phyloP scores from a whole-genome alignment of 2,888 invertebrate species.

The Tipula lateralis region DNA sequence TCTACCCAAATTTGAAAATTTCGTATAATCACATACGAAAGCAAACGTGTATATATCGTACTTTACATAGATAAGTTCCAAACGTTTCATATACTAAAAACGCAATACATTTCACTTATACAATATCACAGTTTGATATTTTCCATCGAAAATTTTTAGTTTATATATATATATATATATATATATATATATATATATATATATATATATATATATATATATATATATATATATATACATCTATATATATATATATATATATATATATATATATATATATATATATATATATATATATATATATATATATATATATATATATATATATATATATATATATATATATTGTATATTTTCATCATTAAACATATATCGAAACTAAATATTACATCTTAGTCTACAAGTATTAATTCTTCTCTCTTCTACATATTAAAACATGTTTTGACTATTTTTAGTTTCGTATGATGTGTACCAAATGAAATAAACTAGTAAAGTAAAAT shows the following conservation, averaged over 20 bases:
- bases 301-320: too few species aligned
- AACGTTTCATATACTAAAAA: not conserved
- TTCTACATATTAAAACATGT: not conserved
- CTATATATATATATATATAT: too few species aligned
- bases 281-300: too few species aligned
- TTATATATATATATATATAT: not conserved
- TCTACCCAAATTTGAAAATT: too few species aligned
- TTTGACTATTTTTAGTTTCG: not conserved
- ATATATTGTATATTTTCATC: not conserved
- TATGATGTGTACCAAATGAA: not conserved
- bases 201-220: too few species aligned
- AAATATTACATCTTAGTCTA: not conserved
- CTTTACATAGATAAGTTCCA: not conserved
- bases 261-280: too few species aligned
- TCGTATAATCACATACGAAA: too few species aligned
- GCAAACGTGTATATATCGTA: too few species aligned
- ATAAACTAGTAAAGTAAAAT: not conserved
- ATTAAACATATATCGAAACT: not conserved
- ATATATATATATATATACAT: too few species aligned
- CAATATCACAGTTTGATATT: not conserved
- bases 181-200: too few species aligned
- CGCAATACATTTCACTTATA: not conserved
- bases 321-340: too few species aligned
- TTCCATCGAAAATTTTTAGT: not conserved
- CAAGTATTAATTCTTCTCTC: not conserved